Evolutionary conservation across 1,140 invertebrate genomes (phyloP), one percentile per base, ranked within the genome.

Genomic region (Drosophila cardini): DNA sequence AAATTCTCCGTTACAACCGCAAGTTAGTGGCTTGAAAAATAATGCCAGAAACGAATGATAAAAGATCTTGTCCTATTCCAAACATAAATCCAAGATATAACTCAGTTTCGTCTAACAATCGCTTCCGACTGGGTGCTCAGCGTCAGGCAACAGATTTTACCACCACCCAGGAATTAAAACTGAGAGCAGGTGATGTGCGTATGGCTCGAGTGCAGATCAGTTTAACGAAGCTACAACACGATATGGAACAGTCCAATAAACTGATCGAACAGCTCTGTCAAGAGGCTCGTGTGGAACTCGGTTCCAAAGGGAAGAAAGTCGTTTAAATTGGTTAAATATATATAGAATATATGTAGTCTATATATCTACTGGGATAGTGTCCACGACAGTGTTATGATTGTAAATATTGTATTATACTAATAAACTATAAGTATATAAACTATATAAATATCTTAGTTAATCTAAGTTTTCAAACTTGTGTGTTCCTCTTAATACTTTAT

Each of bases 151-250:
- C 62, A 8, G 79, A 70, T 30, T 72, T 87, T 40, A 77, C 80
- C 42, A 26, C 48, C 36, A 74, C 21, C 5, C 83, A 87, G 63
- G 65, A 79, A 32, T 26, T 80, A 30, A 82, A 65, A 18, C 67
- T 87, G 3, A 82, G 65, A 11, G 76, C 69, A 18, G 84, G 84
- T 4, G 80, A 89, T 62, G 38, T 89, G 50, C 76, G 77, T 0
- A 67, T 89, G 61, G 73, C 77, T 11, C 77, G 75, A 9, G 53
- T 89, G 52, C 50, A 89, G 63, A 55, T 80, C 36, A 55, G 67
- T 32, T 48, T 89, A 11, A 30, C 65, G 34, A 58, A 78, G 18
- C 60, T 89, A 26, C 70, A 69, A 10, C 63, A 56, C 30, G 80
- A 80, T 50, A 89, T 89, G 84, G 73, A 80, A 16, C 48, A 72